phyloP scores from a whole-genome alignment of 2,797 vertebrate species.

The Thripadectes ignobilis region DNA sequence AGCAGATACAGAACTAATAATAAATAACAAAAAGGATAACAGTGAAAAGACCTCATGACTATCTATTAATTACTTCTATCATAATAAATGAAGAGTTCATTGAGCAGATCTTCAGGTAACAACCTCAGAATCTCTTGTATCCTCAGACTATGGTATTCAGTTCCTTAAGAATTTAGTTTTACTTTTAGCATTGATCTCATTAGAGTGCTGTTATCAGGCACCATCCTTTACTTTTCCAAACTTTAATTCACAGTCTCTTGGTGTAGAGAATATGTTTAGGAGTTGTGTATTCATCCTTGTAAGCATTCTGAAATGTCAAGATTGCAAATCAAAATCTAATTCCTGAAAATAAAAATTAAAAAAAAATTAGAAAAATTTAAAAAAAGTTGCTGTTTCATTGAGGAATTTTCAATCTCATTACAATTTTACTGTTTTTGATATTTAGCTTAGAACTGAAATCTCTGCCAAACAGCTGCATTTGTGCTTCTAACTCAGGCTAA shows the following conservation, averaged over 20 bases:
- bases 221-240: background rate
- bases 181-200: background rate
- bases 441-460: background rate
- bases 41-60: background rate
- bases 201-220: background rate
- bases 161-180: background rate
- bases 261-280: background rate
- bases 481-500: background rate
- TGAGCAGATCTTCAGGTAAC: background rate
- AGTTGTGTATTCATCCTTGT: background rate
- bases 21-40: rapidly evolving
- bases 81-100: background rate
- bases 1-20: background rate
- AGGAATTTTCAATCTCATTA: background rate
- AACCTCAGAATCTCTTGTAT: background rate
- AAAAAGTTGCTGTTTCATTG: background rate
- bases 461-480: background rate
- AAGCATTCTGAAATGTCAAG: background rate
- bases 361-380: background rate
- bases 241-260: background rate
- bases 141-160: background rate
- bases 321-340: background rate
- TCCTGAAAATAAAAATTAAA: background rate
- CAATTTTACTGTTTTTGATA: background rate
- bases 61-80: background rate